phyloP scores from a whole-genome alignment of 2,888 invertebrate genomes.

The Anthophora plumipes region DNA sequence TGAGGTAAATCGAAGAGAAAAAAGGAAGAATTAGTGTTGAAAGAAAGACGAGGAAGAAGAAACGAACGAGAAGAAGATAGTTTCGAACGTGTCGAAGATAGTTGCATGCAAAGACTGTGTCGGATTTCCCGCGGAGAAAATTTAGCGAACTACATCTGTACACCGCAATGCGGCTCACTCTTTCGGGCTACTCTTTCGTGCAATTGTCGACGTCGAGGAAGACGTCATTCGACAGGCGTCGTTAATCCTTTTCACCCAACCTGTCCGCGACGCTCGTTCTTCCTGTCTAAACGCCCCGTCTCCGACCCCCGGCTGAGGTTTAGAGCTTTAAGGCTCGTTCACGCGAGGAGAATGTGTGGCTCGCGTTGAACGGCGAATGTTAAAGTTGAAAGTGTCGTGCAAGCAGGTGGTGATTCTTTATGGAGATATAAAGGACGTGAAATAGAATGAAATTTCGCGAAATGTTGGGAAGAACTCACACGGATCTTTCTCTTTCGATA shows the following conservation, averaged over 20 bases:
- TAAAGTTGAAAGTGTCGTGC: neutral
- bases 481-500: no score
- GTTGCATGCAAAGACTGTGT: slow-evolving; percentile 21
- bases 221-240: slow-evolving; percentile 52
- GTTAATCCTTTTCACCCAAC: slow-evolving; percentile 50
- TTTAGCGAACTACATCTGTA: slow-evolving; percentile 24
- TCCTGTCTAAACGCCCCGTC: slow-evolving; percentile 4
- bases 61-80: neutral
- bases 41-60: neutral
- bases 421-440: no score
- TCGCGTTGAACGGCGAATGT: no score
- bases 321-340: slow-evolving; percentile 18
- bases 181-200: slow-evolving; percentile 15
- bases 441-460: no score
- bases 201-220: slow-evolving; percentile 36
- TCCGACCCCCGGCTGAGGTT: slow-evolving; percentile 3
- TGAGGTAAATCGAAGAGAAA: neutral
- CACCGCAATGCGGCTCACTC: slow-evolving; percentile 60
- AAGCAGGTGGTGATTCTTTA: no score
- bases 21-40: neutral
- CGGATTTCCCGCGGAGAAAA: slow-evolving; percentile 18
- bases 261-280: slow-evolving; percentile 34
- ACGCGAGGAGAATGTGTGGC: slow-evolving; percentile 7
- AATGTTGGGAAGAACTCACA: no score
- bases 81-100: slow-evolving; percentile 2